These are phyloP conservation scores for Tipula vernalis DNA, from an alignment of 2,888 invertebrate species.

Conservation along the genomic window DNA sequence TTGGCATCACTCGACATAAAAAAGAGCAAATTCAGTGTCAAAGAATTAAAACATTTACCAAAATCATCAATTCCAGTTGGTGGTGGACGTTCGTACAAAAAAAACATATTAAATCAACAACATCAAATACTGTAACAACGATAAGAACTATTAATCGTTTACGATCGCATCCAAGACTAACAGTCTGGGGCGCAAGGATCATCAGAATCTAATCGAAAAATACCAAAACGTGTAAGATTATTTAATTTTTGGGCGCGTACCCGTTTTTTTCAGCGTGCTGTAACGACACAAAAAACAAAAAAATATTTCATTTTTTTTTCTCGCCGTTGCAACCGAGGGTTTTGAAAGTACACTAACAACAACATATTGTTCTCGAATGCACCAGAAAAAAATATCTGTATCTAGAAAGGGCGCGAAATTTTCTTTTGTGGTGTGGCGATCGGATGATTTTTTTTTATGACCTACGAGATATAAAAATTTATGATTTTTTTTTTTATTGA, in stretches of 20 bases:
- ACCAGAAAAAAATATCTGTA: too few species aligned
- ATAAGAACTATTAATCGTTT: slow-evolving; percentile 52
- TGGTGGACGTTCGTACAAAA: not conserved
- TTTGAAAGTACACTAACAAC: too few species aligned
- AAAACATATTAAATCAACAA: slow-evolving; percentile 19
- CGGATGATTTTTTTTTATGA: too few species aligned
- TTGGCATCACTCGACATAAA: slow-evolving; percentile 88
- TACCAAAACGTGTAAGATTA: slow-evolving; percentile 73
- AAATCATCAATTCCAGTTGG: slow-evolving; percentile 21
- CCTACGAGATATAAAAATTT: too few species aligned
- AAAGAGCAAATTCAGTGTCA: slow-evolving; percentile 49
- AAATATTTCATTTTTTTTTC: too few species aligned
- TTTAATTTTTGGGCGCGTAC: slow-evolving; percentile 93
- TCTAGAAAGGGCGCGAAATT: too few species aligned
- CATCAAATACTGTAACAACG: slow-evolving; percentile 24
- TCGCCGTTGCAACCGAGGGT: too few species aligned
- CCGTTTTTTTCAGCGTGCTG: slow-evolving; percentile 81
- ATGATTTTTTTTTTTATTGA: too few species aligned
- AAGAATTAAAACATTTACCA: slow-evolving; percentile 33
- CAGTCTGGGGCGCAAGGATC: slow-evolving; percentile 29
- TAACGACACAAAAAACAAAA: too few species aligned
- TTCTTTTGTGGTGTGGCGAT: too few species aligned
- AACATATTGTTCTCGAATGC: too few species aligned
- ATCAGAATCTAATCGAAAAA: slow-evolving; percentile 38
- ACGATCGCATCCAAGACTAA: slow-evolving; percentile 65